A percentile compares a stretch with the other conserved stretches of the same genome.
phyloP scores from a whole-genome alignment of 2,797 vertebrate species.

The Caiman crocodilus region DNA sequence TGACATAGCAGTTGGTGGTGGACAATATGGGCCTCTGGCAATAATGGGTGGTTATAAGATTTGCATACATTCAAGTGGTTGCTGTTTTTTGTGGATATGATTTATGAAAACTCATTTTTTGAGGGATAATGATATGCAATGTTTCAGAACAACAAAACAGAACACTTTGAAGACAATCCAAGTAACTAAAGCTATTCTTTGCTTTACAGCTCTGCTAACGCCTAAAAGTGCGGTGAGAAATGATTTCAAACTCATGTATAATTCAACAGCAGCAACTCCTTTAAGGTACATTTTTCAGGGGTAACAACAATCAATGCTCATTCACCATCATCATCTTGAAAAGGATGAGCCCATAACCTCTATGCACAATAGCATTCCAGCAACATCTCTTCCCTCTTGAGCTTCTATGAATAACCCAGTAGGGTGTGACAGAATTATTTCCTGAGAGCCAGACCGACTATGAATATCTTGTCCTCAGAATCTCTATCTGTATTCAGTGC shows the following conservation, averaged over 20 bases:
- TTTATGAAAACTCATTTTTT: background rate
- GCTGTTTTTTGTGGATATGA: background rate
- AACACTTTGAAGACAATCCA: constrained; percentile 12
- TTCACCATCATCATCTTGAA: constrained; percentile 10
- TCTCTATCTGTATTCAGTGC: background rate
- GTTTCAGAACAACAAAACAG: constrained; percentile 47
- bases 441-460: background rate
- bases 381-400: background rate
- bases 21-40: background rate
- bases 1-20: fast-evolving
- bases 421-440: background rate
- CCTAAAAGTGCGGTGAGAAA: constrained; percentile 17
- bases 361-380: background rate
- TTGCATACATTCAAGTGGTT: background rate
- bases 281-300: constrained; percentile 4
- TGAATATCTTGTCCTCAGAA: background rate
- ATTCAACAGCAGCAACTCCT: constrained; percentile 44
- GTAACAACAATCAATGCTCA: constrained; percentile 43
- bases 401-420: background rate
- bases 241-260: constrained; percentile 47
- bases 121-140: background rate
- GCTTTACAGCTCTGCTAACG: background rate
- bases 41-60: background rate
- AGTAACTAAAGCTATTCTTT: background rate
- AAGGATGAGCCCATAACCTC: constrained; percentile 15